Conservation (phyloP, 2,888 invertebrate species). For the Embidobia sp. region DNA sequence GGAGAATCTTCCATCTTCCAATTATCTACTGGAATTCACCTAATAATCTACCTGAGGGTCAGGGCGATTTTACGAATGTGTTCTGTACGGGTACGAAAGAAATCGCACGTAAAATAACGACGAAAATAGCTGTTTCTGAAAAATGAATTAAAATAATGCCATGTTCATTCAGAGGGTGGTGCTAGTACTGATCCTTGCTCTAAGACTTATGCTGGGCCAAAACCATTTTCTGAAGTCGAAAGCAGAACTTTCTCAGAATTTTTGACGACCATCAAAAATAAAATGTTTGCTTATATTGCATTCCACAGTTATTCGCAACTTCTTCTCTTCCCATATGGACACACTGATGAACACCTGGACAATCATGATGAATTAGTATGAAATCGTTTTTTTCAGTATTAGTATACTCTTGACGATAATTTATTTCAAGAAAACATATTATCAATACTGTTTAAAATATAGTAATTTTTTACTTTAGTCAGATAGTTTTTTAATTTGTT, state of each 20-base stretch:
- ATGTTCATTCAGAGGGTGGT: constrained; percentile 81
- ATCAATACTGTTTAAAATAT: background rate
- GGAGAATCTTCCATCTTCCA: no score
- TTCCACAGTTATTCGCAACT: constrained; percentile 89
- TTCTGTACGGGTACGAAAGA: no score
- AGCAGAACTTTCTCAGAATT: constrained; percentile 83
- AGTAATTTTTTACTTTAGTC: no score
- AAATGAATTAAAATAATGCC: background rate
- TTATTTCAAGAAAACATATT: background rate
- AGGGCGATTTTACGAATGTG: no score
- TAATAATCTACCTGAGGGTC: no score
- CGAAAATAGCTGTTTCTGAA: no score
- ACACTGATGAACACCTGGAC: constrained; percentile 83
- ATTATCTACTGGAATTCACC: no score
- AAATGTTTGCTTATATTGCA: constrained; percentile 85
- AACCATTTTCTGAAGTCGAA: constrained; percentile 88
- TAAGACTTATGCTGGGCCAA: constrained; percentile 86
- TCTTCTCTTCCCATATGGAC: constrained; percentile 87
- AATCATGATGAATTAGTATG: constrained; percentile 85
- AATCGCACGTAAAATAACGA: no score
- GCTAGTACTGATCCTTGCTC: constrained; percentile 84
- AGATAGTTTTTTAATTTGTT: background rate
- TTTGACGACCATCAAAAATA: constrained; percentile 82
- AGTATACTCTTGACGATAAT: no score
- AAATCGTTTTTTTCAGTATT: background rate